phyloP scores from a whole-genome alignment of 2,888 invertebrate species.

The Eupeodes latifasciatus region DNA sequence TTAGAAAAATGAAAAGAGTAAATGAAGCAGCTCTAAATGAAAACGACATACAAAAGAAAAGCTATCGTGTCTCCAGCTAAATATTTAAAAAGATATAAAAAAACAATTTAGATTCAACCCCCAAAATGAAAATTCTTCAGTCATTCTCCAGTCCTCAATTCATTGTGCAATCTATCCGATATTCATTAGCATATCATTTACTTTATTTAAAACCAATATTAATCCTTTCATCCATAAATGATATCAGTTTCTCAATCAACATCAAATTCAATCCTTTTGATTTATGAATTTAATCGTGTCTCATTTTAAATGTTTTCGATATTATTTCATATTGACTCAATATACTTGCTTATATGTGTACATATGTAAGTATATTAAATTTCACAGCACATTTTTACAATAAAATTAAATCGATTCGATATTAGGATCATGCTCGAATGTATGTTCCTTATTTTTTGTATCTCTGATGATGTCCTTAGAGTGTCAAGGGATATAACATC shows the following conservation, averaged over 20 bases:
- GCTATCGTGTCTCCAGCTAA: too few species aligned
- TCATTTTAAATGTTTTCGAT: constrained; percentile 45
- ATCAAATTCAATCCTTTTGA: constrained; percentile 22
- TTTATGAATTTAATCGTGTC: constrained; percentile 44
- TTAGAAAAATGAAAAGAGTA: too few species aligned
- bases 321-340: constrained; percentile 53
- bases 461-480: constrained; percentile 10
- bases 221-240: background rate
- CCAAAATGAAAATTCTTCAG: too few species aligned
- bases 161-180: too few species aligned
- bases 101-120: too few species aligned
- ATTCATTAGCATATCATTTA: too few species aligned
- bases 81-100: too few species aligned
- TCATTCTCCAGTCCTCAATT: too few species aligned
- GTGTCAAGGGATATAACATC: constrained; percentile 38
- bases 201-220: background rate
- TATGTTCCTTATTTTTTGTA: background rate
- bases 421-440: constrained; percentile 29
- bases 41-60: too few species aligned
- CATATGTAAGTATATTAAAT: too few species aligned
- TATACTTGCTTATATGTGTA: background rate
- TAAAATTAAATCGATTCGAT: constrained; percentile 73
- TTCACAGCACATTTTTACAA: constrained; percentile 71
- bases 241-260: constrained; percentile 62
- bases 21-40: too few species aligned